phyloP scores from a whole-genome alignment of 2,888 invertebrate genomes.

The Ectropis crepuscularia region DNA sequence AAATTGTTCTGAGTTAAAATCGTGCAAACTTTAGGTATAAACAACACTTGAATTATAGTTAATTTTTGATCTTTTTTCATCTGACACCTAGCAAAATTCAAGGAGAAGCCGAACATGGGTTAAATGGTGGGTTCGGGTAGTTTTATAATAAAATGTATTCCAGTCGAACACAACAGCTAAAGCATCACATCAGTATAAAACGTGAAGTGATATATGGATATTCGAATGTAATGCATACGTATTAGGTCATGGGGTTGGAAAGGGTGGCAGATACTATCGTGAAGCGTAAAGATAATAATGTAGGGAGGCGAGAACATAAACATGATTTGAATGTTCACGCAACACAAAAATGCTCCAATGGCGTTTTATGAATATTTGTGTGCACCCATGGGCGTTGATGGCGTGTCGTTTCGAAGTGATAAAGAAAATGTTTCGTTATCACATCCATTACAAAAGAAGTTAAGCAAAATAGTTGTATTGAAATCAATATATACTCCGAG shows the following conservation, averaged over 20 bases:
- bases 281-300: conserved; percentile 48
- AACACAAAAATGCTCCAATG: conserved; percentile 41
- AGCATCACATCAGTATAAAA: conserved; percentile 35
- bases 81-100: too few relatives aligned
- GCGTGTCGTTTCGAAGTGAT: conserved; percentile 18
- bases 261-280: conserved; percentile 38
- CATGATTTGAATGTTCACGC: conserved; percentile 46
- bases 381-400: conserved; percentile 21
- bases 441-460: too few relatives aligned
- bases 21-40: too few relatives aligned
- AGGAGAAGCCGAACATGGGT: too few relatives aligned
- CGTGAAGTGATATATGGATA: conserved; percentile 44
- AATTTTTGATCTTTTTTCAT: too few relatives aligned
- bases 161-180: conserved; percentile 32
- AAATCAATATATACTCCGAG: too few relatives aligned
- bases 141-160: conserved; percentile 8
- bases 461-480: too few relatives aligned
- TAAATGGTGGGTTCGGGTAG: not conserved
- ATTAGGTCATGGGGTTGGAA: conserved; percentile 41
- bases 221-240: conserved; percentile 48
- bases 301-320: conserved; percentile 50
- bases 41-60: too few relatives aligned
- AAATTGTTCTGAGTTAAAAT: too few relatives aligned
- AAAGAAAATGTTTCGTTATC: conserved; percentile 11
- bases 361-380: conserved; percentile 38